phyloP scores from a whole-genome alignment of 2,113 vertebrate species.

The Excalfactoria chinensis region DNA sequence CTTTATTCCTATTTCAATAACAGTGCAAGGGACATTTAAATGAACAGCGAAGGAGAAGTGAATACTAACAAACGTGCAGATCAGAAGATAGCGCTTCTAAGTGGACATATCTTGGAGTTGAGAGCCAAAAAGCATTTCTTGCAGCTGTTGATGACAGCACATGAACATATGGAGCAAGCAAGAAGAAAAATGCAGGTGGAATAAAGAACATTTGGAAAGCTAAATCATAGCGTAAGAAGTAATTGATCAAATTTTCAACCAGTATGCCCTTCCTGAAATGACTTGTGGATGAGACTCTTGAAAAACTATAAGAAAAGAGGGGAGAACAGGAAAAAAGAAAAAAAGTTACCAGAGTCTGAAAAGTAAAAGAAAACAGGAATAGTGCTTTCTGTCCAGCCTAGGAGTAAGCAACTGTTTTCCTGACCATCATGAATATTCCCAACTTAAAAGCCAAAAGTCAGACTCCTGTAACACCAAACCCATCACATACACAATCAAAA shows the following conservation, averaged over 20 bases:
- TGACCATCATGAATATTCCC: background rate
- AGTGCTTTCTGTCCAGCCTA: background rate
- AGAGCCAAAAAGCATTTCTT: constrained; percentile 23
- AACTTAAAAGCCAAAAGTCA: background rate
- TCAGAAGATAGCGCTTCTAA: background rate
- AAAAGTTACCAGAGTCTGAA: background rate
- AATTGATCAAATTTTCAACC: constrained; percentile 44
- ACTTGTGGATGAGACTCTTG: background rate
- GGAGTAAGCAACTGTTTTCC: background rate
- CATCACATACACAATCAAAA: background rate
- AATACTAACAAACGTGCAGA: background rate
- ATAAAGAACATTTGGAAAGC: constrained; percentile 33
- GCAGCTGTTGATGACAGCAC: constrained; percentile 38
- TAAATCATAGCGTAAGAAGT: constrained; percentile 20
- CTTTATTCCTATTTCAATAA: background rate
- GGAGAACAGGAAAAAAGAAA: background rate
- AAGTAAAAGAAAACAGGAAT: background rate
- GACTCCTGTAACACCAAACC: background rate
- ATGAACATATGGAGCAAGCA: constrained; percentile 46
- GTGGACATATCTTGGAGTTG: background rate
- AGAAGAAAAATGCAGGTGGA: background rate
- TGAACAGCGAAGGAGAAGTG: background rate
- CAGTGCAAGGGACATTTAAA: background rate
- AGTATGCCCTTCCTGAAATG: background rate
- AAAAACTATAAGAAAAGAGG: background rate